Evolutionary conservation across 2,797 vertebrate species (phyloP), one percentile per base, ranked within the genome.

Genomic region (Chrysocyon brachyurus): DNA sequence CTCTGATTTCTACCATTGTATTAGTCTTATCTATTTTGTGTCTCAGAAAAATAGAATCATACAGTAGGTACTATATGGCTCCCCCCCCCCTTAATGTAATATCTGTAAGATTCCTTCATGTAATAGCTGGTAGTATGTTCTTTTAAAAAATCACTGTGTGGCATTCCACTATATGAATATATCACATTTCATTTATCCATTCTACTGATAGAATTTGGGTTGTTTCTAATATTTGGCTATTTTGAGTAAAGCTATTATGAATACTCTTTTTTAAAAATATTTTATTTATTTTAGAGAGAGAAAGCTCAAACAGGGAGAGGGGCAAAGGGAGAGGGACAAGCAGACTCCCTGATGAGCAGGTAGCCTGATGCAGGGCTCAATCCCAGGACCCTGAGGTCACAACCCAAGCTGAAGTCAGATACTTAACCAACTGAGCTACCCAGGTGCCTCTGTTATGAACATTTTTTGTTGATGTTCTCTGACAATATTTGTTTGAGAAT

Each of bases 201-300:
- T 49, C 36, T 90, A 16, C 70, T 89, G 63, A 75, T 91, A 16
- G 16, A 21, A 90, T 93, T 88, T 89, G 16, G 66, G 19, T 87
- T 87, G 15, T 86, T 94, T 68, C n/a, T 72, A 68, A 56, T 93
- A 63, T 91, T 87, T n/a, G 59, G 24, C 57, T 84, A 31, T 85
- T 81, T 87, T 94, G 85, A 88, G 49, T 54, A 56, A 93, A 83
- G 28, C 17, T 91, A 75, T 94, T 84, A 26, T 79, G 59, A 90
- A 54, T 64, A 94, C 95, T 72, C 72, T 94, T 46, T 46, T 46
- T 46, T 1, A 46, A 46, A 46, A 46, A 46, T 46, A 46, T 46
- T 46, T 46, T 46, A 46, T 46, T 46, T 46, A 46, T 46, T 46
- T 46, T 46, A 46, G 6, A 46, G 6, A 46, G 40, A 46, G 40